Percentiles rank a stretch among this genome's conserved stretches.
phyloP scores from a whole-genome alignment of 2,797 vertebrate species.

The Furcifer pardalis region DNA sequence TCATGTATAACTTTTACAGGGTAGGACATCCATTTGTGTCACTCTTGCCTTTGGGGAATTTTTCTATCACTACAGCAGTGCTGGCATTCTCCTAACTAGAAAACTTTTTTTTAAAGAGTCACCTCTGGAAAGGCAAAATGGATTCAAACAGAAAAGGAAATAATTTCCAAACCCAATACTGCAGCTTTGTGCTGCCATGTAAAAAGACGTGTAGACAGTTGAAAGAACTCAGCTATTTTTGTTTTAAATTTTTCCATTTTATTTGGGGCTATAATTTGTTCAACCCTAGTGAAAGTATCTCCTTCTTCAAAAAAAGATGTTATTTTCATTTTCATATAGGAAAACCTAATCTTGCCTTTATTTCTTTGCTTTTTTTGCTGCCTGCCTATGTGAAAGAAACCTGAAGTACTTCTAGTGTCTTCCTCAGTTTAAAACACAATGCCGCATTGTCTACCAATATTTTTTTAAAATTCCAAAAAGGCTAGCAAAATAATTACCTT shows the following conservation, averaged over 20 bases:
- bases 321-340: neutral
- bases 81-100: constrained; percentile 19
- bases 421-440: neutral
- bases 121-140: neutral
- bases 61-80: neutral
- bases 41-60: constrained; percentile 14
- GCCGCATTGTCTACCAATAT: neutral
- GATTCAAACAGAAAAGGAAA: constrained; percentile 14
- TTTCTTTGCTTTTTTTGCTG: too few species aligned
- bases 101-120: constrained; percentile 2
- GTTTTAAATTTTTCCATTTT: neutral
- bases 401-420: neutral
- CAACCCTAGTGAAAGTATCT: constrained; percentile 9
- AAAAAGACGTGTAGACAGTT: constrained; percentile 4
- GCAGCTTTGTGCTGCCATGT: constrained; percentile 7
- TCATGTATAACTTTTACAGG: neutral
- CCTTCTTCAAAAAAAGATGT: neutral
- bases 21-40: constrained; percentile 2
- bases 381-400: neutral
- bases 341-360: neutral
- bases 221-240: neutral
- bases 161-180: constrained; percentile 17
- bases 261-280: neutral
- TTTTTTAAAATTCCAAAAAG: neutral
- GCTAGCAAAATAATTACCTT: neutral